Evolutionary conservation across 2,113 vertebrate species (phyloP).

Genomic region (Fukomys damarensis): DNA sequence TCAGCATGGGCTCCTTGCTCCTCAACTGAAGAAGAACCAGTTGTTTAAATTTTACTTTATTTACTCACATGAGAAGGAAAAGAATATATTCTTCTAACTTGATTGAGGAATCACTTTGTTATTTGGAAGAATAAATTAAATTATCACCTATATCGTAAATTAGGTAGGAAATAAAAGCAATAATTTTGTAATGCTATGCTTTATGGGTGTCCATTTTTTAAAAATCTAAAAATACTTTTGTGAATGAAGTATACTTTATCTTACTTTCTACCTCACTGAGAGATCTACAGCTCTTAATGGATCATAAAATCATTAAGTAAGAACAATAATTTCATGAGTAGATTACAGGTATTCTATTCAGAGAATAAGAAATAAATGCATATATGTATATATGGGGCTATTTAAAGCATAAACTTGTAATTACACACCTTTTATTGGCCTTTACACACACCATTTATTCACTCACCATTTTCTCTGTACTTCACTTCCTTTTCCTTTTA

Average conservation of each 20-base stretch:
- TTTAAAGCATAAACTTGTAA: constrained; percentile 1
- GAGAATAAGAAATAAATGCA: not conserved
- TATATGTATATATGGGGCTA: not conserved
- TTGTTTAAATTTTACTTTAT: not conserved
- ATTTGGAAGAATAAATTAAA: not conserved
- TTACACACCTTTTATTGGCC: not conserved
- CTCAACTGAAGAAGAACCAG: not conserved
- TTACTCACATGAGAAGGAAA: not conserved
- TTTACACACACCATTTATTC: not conserved
- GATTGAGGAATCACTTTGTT: not conserved
- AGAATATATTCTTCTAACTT: not conserved
- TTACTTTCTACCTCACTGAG: not conserved
- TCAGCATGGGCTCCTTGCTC: not conserved
- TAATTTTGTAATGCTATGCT: not conserved
- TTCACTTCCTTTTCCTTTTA: not conserved
- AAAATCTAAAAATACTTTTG: not conserved
- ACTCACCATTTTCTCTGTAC: not conserved
- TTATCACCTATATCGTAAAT: not conserved
- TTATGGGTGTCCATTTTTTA: not conserved
- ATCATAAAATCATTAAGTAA: constrained; percentile 15
- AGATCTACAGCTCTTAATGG: not conserved
- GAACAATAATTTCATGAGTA: not conserved
- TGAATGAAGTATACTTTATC: not conserved
- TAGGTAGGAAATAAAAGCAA: not conserved
- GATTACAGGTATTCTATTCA: not conserved